These are phyloP conservation scores for Vanacampus margaritifer DNA, from an alignment of 2,113 vertebrate species.

Conservation along the genomic window DNA sequence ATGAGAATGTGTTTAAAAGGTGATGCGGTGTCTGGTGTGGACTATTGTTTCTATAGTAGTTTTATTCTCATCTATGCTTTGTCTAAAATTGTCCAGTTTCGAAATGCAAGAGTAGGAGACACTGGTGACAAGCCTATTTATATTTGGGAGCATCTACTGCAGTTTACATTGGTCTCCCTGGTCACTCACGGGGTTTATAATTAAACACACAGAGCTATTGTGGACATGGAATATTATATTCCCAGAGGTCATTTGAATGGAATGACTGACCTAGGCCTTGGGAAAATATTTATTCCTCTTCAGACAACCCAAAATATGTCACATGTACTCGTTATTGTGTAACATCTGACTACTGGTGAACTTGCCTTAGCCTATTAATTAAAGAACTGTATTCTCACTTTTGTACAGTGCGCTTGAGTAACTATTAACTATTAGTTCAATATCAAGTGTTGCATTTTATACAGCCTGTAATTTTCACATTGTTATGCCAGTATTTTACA, in stretches of 20 bases:
- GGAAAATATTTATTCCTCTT: constrained; percentile 10
- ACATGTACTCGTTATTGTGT: neutral
- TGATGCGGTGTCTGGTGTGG: neutral
- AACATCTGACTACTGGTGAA: neutral
- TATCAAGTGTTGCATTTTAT: constrained; percentile 2
- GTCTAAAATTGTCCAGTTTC: neutral
- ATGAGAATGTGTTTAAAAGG: neutral
- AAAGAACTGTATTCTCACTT: neutral
- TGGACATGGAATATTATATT: constrained; percentile 28
- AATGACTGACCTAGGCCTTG: constrained; percentile 6
- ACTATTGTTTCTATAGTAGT: neutral
- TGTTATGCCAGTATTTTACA: constrained; percentile 2
- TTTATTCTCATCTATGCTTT: neutral
- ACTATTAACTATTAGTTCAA: neutral
- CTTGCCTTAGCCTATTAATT: neutral
- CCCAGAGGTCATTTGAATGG: constrained; percentile 33
- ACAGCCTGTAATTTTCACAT: constrained; percentile 6
- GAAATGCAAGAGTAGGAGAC: neutral
- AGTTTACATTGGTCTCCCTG: constrained; percentile 14
- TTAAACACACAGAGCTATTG: constrained; percentile 40
- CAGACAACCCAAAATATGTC: neutral
- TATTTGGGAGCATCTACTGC: constrained; percentile 3
- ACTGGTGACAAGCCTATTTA: constrained; percentile 9
- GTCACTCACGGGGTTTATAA: constrained; percentile 26
- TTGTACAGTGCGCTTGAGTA: neutral